Percentiles rank a stretch among this genome's conserved stretches.
Conservation (phyloP, 2,113 vertebrate species). For the Melanotaenia duboulayi region DNA sequence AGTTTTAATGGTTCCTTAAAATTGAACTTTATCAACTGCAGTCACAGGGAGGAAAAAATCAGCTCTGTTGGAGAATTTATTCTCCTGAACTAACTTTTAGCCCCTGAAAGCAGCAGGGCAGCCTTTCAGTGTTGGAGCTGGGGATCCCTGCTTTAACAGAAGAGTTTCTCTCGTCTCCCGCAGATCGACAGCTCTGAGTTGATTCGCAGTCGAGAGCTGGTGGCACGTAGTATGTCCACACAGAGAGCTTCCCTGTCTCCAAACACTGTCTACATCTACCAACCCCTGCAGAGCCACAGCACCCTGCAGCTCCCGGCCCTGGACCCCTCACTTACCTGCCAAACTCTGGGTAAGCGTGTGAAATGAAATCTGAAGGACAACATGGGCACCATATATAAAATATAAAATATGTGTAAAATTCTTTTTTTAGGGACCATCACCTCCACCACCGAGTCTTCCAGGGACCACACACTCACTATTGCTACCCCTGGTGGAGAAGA, state of each 20-base stretch:
- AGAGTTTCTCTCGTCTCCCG: neutral
- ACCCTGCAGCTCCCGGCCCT: conserved; percentile 73
- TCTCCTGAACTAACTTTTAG: too few species aligned
- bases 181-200: conserved; percentile 93
- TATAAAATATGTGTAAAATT: neutral
- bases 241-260: conserved; percentile 88
- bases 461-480: conserved; percentile 30
- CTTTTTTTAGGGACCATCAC: conserved; percentile 37
- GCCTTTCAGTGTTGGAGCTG: too few species aligned
- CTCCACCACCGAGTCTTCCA: conserved; percentile 32
- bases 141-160: too few species aligned
- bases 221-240: conserved; percentile 90
- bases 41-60: too few species aligned
- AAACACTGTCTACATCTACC: conserved; percentile 98
- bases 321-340: conserved; percentile 37
- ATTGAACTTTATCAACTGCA: too few species aligned
- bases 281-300: conserved; percentile 74
- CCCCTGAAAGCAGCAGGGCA: too few species aligned
- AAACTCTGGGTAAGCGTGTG: conserved; percentile 38
- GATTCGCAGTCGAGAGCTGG: conserved; percentile 94
- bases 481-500: conserved; percentile 34
- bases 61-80: too few species aligned
- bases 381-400: too few species aligned
- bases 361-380: too few species aligned
- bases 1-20: too few species aligned